These are phyloP conservation scores for Brachyalestes nurse DNA, from an alignment of 2,797 vertebrate species.

Conservation along the genomic window DNA sequence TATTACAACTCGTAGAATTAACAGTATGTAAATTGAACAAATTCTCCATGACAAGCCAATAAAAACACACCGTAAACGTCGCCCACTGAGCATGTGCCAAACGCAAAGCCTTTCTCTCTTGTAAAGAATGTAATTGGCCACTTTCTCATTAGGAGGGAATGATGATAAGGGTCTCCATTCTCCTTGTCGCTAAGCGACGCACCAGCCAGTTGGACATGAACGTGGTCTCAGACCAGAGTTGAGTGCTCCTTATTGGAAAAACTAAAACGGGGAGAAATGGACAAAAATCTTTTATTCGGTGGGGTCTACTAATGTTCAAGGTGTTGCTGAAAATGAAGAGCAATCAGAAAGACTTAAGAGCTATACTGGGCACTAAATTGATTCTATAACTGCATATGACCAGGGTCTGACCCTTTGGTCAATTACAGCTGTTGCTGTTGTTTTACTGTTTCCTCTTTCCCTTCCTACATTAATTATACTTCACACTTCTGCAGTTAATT, in stretches of 20 bases:
- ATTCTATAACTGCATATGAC: conserved; percentile 46
- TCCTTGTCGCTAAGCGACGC: conserved; percentile 43
- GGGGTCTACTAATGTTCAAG: background rate
- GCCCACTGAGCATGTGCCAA: conserved; percentile 11
- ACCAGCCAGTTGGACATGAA: conserved; percentile 27
- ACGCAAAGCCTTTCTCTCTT: conserved; percentile 24
- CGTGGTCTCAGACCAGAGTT: conserved; percentile 30
- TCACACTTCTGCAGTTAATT: conserved; percentile 78
- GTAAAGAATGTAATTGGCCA: conserved; percentile 33
- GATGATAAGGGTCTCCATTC: conserved; percentile 31
- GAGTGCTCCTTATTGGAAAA: conserved; percentile 21
- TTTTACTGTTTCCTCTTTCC: conserved; percentile 55
- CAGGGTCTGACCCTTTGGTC: conserved; percentile 60
- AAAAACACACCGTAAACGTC: conserved; percentile 7
- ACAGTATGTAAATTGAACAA: conserved; percentile 24
- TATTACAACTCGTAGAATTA: conserved; percentile 23
- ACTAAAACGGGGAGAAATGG: background rate
- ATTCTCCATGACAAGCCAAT: conserved; percentile 19
- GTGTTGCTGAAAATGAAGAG: background rate
- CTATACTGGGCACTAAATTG: conserved; percentile 44
- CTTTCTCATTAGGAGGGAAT: conserved; percentile 42
- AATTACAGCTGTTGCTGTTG: conserved; percentile 70
- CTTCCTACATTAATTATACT: conserved; percentile 74
- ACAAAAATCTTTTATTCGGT: background rate
- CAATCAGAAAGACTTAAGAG: conserved; percentile 61